Evolutionary conservation across 92 coral and sea anemone species (phyloP).

Genomic region (Metridium senile): DNA sequence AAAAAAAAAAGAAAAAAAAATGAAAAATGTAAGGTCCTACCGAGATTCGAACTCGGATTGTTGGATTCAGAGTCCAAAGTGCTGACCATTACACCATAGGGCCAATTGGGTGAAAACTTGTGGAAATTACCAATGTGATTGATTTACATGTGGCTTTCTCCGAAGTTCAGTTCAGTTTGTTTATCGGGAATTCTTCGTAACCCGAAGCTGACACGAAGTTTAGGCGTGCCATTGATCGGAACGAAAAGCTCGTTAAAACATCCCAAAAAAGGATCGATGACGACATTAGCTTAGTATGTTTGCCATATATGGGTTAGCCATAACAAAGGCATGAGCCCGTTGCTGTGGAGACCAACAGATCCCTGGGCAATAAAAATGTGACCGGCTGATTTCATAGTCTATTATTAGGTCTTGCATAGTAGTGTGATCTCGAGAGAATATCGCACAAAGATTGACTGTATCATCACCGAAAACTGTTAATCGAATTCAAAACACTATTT

Average conservation of each 20-base stretch:
- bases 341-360: conserved; percentile 62
- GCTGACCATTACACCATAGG: conserved; percentile 99
- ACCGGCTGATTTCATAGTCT: conserved; percentile 81
- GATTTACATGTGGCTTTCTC: background rate
- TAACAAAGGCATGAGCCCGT: conserved; percentile 67
- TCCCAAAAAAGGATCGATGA: conserved; percentile 67
- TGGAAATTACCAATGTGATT: conserved; percentile 5
- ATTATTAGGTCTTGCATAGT: conserved; percentile 67
- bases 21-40: conserved; percentile 73
- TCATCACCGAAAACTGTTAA: conserved; percentile 7
- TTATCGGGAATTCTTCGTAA: conserved; percentile 65
- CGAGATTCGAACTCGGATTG: conserved; percentile 99
- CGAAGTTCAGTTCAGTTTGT: conserved; percentile 18
- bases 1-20: background rate
- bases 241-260: conserved; percentile 68
- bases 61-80: conserved; percentile 99
- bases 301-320: conserved; percentile 69
- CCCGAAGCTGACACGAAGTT: conserved; percentile 81
- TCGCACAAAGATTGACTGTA: conserved; percentile 4
- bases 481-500: conserved; percentile 15
- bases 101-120: background rate
- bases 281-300: conserved; percentile 54
- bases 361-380: conserved; percentile 75
- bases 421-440: conserved; percentile 17
- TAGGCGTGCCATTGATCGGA: conserved; percentile 89